Evolutionary conservation across 2,888 invertebrate species (phyloP).

Genomic region (Lumbricus terrestris): DNA sequence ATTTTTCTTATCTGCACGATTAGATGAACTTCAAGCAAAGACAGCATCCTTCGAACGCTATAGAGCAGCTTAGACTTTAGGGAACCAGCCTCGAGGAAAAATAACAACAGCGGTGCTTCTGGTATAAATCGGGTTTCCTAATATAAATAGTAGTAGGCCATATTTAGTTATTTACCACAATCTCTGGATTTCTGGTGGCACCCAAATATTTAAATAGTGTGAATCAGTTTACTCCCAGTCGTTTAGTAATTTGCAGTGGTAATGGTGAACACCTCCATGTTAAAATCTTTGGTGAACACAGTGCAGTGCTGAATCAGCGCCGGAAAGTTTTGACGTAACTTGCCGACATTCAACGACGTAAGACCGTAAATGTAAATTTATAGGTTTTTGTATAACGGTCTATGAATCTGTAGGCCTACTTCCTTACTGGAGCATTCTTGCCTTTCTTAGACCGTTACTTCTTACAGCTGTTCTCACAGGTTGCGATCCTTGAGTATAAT

Average conservation of each 20-base stretch:
- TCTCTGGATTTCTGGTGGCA: neutral
- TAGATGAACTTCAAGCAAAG: no score
- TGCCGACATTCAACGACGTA: no score
- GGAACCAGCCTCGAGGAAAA: neutral
- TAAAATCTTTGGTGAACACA: neutral
- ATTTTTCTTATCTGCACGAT: no score
- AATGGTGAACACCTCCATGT: neutral
- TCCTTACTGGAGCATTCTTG: no score
- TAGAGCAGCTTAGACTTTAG: neutral
- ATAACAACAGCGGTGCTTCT: neutral
- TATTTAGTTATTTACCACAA: neutral
- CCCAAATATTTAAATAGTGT: neutral
- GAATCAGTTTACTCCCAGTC: neutral
- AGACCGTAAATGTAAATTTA: no score
- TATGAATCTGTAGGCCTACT: no score
- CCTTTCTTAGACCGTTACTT: no score
- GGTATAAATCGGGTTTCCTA: neutral
- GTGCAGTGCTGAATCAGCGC: neutral
- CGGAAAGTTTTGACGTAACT: neutral
- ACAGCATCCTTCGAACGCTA: no score
- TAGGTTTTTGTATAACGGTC: no score
- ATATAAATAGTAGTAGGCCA: neutral
- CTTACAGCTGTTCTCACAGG: no score
- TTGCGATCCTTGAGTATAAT: no score
- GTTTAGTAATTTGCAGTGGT: neutral